Base-by-base conservation (phyloP, 2,888 invertebrate genomes). In the Xanthia icteritia region DNA sequence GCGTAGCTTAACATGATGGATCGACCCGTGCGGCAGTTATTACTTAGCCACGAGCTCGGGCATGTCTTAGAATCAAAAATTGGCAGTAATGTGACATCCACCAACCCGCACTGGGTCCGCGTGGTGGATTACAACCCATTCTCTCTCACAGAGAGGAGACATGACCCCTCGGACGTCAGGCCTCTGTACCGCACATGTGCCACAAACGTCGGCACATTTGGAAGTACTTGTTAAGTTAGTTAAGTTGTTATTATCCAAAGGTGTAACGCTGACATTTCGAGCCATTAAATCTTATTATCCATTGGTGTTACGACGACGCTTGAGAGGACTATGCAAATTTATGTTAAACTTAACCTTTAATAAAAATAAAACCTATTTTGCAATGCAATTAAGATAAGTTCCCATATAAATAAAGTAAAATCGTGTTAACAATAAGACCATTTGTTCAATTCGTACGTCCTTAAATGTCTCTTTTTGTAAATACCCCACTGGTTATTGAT, bases 381-480 rank as follows among this genome's bases (percentile, higher is more conserved):
- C 27, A 67, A 61, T 58, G 11, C 75, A 71, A 51, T 74, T 69
- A 66, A 76, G 31, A 48, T 56, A 76, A 39, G 66, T 87, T 83
- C 82, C 77, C 84, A 86, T 76, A 78, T 75, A 76, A 84, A 88
- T 78, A 79, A 85, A 83, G 76, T 56, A 54, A 63, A 74, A 66
- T 66, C 58, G 31, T 48, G 66, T 77, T 73, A 75, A 88, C 86
- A 90, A 89, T 82, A 70, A 70, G 71, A 79, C 73, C 61, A 60
- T 84, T 84, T 76, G 69, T 83, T 65, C 58, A 70, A 74, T 82
- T 87, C 88, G 65, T 87, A 82, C 81, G 82, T 85, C 86, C 86
- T 86, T 86, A 73, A 69, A 71, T 83, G 87, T 87, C 88, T 31
- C 80, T 88, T 86, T 85, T 79, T 85, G 73, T 78, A 66, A 79